A percentile compares a stretch with the other conserved stretches of the same genome.
Evolutionary conservation across 92 coral and sea anemone genomes (phyloP).

Genomic region (Porites evermanni): DNA sequence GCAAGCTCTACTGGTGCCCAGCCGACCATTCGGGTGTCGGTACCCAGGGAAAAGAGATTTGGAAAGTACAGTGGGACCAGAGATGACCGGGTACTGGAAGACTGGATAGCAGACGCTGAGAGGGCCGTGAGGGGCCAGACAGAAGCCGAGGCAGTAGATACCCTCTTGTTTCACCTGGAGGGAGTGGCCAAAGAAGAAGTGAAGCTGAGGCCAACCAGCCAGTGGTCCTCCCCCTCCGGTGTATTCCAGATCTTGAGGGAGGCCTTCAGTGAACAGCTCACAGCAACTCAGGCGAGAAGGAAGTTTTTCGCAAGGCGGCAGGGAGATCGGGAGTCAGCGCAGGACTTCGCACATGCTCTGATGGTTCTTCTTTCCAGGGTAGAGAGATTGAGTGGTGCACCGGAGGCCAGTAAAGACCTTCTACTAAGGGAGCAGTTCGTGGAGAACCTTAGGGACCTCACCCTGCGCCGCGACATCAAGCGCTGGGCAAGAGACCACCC

Average conservation of each 20-base stretch:
- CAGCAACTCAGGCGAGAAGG: conserved; percentile 56
- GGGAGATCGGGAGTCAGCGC: conserved; percentile 48
- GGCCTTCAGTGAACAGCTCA: conserved; percentile 66
- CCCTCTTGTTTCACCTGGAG: background rate
- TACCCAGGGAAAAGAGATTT: conserved; percentile 41
- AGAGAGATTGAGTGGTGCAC: conserved; percentile 22
- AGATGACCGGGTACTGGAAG: conserved; percentile 64
- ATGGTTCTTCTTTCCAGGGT: conserved; percentile 54
- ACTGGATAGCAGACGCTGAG: background rate
- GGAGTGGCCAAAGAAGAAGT: conserved; percentile 24
- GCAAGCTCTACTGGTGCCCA: background rate
- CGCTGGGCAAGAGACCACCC: conserved; percentile 60
- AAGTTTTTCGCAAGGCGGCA: conserved; percentile 39
- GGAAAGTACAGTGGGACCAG: conserved; percentile 54
- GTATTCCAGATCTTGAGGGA: conserved; percentile 58
- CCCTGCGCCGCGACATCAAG: conserved; percentile 53
- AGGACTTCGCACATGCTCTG: conserved; percentile 69
- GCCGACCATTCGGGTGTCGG: conserved; percentile 31
- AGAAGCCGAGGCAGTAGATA: background rate
- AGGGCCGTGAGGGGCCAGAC: background rate
- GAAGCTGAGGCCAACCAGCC: conserved; percentile 42
- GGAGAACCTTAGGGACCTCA: conserved; percentile 38
- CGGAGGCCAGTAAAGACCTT: conserved; percentile 21
- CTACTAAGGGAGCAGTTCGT: conserved; percentile 37
- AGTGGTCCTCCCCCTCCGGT: conserved; percentile 52